These are phyloP conservation scores for Tethya wilhelma DNA, from an alignment of 37 sponge, comb jelly and placozoan genomes.

Conservation along the genomic window DNA sequence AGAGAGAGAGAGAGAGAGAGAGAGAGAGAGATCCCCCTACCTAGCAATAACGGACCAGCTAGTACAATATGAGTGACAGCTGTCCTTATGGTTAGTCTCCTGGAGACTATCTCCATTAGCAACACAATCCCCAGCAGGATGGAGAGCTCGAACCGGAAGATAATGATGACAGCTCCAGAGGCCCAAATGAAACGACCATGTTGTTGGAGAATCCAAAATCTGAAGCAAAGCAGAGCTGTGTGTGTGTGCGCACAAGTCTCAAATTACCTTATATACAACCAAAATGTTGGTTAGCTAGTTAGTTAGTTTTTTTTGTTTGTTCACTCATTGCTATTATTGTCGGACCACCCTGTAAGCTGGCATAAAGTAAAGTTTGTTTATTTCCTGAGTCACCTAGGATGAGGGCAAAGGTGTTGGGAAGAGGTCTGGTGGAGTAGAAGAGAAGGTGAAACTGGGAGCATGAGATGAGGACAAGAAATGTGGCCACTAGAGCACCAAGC, in stretches of 20 bases:
- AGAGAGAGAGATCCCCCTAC: conserved; percentile 14
- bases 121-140: conserved; percentile 79
- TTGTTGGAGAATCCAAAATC: conserved; percentile 75
- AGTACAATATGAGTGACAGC: conserved; percentile 34
- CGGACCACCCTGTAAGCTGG: too few relatives aligned
- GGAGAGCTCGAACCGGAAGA: conserved; percentile 86
- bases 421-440: conserved; percentile 94
- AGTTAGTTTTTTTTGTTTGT: too few relatives aligned
- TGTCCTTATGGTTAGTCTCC: conserved; percentile 28
- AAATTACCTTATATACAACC: too few relatives aligned
- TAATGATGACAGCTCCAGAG: conserved; percentile 79
- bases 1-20: conserved; percentile 5
- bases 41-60: conserved; percentile 63
- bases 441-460: conserved; percentile 95
- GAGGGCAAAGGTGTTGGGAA: conserved; percentile 98
- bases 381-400: conserved; percentile 49
- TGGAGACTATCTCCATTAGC: conserved; percentile 58
- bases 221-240: conserved; percentile 59
- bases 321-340: too few relatives aligned
- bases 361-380: too few relatives aligned
- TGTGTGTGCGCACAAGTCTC: too few relatives aligned
- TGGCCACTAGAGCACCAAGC: conserved; percentile 59
- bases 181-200: conserved; percentile 63
- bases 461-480: conserved; percentile 67
- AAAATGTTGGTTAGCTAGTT: too few relatives aligned